Percentiles rank a stretch among this genome's conserved stretches.
Conservation (phyloP, 2,797 vertebrate species). For the Linurgus olivaceus region DNA sequence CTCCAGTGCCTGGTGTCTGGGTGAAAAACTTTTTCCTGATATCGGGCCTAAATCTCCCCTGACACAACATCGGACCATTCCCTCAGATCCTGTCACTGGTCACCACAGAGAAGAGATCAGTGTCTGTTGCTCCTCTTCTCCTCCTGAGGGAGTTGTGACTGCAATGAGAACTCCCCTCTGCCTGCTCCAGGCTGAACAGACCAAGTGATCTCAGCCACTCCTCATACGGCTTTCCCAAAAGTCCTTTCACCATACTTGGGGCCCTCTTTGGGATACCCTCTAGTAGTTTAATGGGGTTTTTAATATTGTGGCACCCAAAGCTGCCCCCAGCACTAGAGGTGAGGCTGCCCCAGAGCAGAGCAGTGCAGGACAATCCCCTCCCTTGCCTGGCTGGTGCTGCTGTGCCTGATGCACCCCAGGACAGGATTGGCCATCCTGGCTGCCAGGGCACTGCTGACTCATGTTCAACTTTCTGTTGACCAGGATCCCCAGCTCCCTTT, state of each 20-base stretch:
- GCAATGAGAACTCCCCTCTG: fast-evolving
- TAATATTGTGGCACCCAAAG: fast-evolving
- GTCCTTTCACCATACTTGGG: neutral
- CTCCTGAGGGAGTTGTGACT: fast-evolving
- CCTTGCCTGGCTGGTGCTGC: fast-evolving
- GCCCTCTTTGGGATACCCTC: fast-evolving
- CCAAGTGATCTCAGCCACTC: neutral
- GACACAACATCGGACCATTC: neutral
- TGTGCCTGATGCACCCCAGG: neutral
- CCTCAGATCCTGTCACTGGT: fast-evolving
- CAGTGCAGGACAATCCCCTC: neutral
- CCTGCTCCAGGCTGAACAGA: neutral
- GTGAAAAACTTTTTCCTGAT: neutral
- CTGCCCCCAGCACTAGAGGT: fast-evolving
- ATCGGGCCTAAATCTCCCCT: neutral
- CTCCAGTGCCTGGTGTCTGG: fast-evolving
- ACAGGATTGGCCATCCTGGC: fast-evolving
- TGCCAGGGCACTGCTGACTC: neutral
- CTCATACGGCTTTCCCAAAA: fast-evolving
- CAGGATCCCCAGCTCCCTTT: neutral
- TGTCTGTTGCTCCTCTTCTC: neutral
- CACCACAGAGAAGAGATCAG: neutral
- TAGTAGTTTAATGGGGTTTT: neutral
- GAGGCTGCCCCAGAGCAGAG: fast-evolving
- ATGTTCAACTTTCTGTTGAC: fast-evolving